Percentiles rank a stretch among this genome's conserved stretches.
phyloP scores from a whole-genome alignment of 2,888 invertebrate species.

The Branchipolynoe longqiensis region DNA sequence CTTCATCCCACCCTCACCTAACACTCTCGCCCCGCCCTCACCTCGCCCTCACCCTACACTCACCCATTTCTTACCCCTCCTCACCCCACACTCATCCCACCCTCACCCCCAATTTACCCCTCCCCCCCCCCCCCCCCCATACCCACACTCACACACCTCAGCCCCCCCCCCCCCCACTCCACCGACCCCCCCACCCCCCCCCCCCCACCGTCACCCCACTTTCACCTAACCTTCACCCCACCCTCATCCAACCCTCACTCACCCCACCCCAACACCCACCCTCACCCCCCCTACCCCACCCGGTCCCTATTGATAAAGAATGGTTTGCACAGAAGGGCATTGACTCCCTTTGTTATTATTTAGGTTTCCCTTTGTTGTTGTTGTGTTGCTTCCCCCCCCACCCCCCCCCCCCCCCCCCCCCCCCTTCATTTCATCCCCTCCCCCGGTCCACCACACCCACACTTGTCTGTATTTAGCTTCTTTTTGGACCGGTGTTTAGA shows the following conservation, averaged over 20 bases:
- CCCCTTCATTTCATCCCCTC: slow-evolving; percentile 12
- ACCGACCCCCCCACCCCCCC: background rate
- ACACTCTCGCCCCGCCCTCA: background rate
- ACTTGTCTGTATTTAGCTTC: background rate
- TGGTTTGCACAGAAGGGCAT: too few species aligned
- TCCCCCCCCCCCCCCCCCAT: background rate
- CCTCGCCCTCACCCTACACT: background rate
- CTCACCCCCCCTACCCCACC: too few species aligned
- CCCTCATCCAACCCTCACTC: background rate
- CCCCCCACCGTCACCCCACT: background rate
- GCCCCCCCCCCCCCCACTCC: slow-evolving; percentile 5
- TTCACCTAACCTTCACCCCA: background rate
- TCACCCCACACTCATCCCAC: background rate
- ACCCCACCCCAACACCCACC: background rate
- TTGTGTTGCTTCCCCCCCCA: too few species aligned
- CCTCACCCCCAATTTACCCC: background rate
- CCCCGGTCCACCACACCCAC: background rate
- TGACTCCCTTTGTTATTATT: too few species aligned
- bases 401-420: slow-evolving; percentile 1
- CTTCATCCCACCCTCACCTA: slow-evolving; percentile 2
- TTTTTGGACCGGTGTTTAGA: background rate
- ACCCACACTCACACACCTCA: too few species aligned
- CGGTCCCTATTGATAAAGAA: too few species aligned
- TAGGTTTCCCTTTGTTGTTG: too few species aligned
- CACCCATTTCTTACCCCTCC: background rate